phyloP scores from a whole-genome alignment of 2,113 vertebrate genomes.

The Oreochromis spilurus region DNA sequence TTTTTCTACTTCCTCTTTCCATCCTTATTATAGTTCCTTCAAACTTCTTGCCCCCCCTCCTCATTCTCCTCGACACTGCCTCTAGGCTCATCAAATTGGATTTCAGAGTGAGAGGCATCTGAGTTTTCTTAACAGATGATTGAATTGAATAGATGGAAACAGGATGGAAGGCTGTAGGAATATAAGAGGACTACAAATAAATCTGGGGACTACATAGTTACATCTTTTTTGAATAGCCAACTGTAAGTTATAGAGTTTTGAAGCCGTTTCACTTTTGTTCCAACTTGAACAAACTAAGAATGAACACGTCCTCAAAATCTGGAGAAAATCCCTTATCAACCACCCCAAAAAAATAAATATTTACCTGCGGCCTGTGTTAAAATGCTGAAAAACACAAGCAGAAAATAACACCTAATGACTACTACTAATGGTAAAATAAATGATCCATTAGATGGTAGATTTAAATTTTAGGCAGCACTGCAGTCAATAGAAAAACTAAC shows the following conservation, averaged over 20 bases:
- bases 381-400: background rate
- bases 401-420: background rate
- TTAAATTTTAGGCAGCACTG: slow-evolving; percentile 7
- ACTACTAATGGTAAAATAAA: background rate
- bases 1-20: background rate
- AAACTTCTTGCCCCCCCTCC: background rate
- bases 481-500: slow-evolving; percentile 36
- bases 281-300: background rate
- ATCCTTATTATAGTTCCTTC: background rate
- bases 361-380: background rate
- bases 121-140: slow-evolving; percentile 11
- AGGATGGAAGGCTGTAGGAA: background rate
- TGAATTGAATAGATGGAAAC: slow-evolving; percentile 11
- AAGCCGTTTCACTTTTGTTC: background rate
- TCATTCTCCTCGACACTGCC: background rate
- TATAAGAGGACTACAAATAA: background rate
- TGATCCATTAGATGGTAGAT: background rate
- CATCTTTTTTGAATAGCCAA: background rate
- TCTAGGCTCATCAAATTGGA: slow-evolving; percentile 16
- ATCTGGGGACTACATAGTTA: background rate
- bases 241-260: background rate
- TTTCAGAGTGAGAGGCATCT: slow-evolving; percentile 12
- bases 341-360: background rate
- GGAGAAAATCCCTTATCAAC: background rate
- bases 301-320: background rate